Evolutionary conservation across 2,797 vertebrate species (phyloP).

Genomic region (Mico argentatus): DNA sequence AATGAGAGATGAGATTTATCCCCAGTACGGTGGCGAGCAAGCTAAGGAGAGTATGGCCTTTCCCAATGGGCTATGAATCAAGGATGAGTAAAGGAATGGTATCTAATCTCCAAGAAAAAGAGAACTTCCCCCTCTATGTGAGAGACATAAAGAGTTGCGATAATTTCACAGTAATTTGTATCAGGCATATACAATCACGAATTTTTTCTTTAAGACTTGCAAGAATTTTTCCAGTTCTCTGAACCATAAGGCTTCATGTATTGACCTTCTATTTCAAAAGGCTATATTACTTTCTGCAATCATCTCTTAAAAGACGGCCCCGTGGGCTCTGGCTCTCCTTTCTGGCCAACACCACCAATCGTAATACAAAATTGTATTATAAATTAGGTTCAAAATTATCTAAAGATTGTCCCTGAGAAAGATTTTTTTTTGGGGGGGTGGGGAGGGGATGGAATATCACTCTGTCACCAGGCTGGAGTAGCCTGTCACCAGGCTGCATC

Average conservation of each 20-base stretch:
- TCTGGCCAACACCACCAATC: background rate
- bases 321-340: background rate
- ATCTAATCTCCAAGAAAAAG: background rate
- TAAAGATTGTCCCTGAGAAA: background rate
- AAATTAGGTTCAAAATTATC: background rate
- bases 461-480: background rate
- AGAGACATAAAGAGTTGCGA: background rate
- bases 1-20: background rate
- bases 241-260: background rate
- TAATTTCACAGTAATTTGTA: background rate
- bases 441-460: no score
- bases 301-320: background rate
- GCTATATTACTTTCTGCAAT: background rate
- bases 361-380: background rate
- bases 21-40: accelerated
- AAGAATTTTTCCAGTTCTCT: background rate
- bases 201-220: background rate
- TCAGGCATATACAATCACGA: background rate
- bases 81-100: background rate
- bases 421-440: background rate
- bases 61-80: background rate
- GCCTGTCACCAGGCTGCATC: background rate
- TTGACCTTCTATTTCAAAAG: background rate
- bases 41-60: background rate
- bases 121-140: background rate